Base-by-base conservation (phyloP, 2,888 invertebrate species). In the Meiosimyza decipiens region DNA sequence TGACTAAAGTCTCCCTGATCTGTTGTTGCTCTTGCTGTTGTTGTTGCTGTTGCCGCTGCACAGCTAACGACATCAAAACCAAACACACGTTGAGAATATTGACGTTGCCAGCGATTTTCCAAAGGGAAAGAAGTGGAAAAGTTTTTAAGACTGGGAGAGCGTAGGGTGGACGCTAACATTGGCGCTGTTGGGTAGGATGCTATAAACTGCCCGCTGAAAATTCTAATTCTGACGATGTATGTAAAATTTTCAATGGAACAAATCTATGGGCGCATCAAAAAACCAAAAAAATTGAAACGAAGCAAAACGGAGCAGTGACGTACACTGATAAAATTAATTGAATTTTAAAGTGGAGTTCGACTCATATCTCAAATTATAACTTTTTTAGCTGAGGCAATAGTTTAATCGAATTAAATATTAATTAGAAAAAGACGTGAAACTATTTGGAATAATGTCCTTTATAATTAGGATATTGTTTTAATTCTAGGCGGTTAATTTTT, bases 201-300 rank as follows among this genome's bases (percentile, higher is more conserved):
- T n/a, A 60, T 7, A 64, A 52, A 63, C 76, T 78, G 78, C 81
- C 79, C 82, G 80, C 80, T 80, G 80, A 76, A 81, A 80, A 82
- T 80, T 82, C 82, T 82, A 81, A 82, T 40, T 40, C 40, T 40
- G 2, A 40, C 40, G 40, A 40, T 40, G 40, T 81, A 80, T 80
- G 80, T 82, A 82, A 81, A 81, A 81, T 81, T 82, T 81, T 82
- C 81, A 81, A 81, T 81, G 80, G 80, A 9, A 5, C 9, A 80
- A 82, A 81, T 81, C 81, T 80, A 40, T 40, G 40, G 40, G 40
- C 40, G 40, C 40, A 40, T 40, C 40, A 40, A 6, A 40, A 9
- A 40, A 40, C 40, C 40, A 9, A 40, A 9, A 40, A 40, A 40
- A 9, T 9, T 40, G 40, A 40, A 40, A 40, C 9, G 9, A 9